Base-by-base conservation (phyloP, 2,888 invertebrate species). In the Helicoverpa assulta region DNA sequence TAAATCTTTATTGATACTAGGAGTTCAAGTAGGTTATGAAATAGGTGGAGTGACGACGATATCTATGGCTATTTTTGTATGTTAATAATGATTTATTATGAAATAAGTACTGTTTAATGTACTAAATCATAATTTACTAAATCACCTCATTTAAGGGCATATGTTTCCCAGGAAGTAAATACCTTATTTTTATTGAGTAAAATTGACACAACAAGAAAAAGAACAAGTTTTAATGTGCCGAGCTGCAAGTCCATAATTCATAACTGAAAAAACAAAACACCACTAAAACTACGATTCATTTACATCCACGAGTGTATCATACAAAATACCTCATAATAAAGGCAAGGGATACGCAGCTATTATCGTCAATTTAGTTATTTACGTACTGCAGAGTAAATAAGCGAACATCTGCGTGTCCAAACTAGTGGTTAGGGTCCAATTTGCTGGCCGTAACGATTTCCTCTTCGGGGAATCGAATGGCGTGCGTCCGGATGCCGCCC, bases 381-480 rank as follows among this genome's bases (percentile, higher is more conserved):
- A 88, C 81, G 81, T 85, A 83, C 86, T 80, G 82, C 62, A 59
- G 61, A 86, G 89, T 90, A 92, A 88, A 91, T 92, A 93, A 82
- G 68, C 75, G 65, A 73, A 89, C 92, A 90, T 90, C 92, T 94
- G 94, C 94, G 94, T 94, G 93, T 82, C 86, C 89, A 88, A 93
- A 92, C 91, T 91, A 90, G 95, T 94, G 93, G 95, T 95, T 95
- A 95, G 93, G 92, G 92, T 90, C 93, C 94, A 95, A 95, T 95
- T 95, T 95, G 92, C 92, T 91, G 89, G 89, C 91, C 92, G 90
- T 95, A 94, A 95, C 95, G 92, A 95, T 95, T 95, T 95, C 95
- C 94, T 95, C 94, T 95, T 94, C 94, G 92, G 94, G 94, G 95
- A 95, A 94, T 94, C 92, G 94, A 93, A 93, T 95, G 89, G 94